Base-by-base conservation (phyloP, 2,888 invertebrate species). In the Cylindroiulus punctatus region DNA sequence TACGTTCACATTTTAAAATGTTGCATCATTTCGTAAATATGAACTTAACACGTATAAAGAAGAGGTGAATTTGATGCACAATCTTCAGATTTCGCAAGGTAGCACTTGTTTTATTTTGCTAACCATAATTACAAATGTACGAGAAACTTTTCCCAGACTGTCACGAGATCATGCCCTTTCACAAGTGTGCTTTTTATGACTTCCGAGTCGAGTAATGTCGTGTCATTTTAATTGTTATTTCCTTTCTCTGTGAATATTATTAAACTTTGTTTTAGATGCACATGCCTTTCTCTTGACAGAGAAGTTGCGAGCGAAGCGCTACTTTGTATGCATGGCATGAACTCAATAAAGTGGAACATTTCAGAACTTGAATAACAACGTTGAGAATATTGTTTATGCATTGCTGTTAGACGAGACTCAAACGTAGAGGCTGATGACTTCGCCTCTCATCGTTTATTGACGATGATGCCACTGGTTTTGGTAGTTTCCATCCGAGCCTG, bases 161-260 rank as follows among this genome's bases (percentile, higher is more conserved):
- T n/a, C 52, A 65, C n/a, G 7, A 65, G 65, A 17, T 76, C 12
- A 30, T 10, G 22, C 14, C 76, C 8, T 44, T 8, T 44, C 36
- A 30, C 30, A 76, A 26, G 26, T 19, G 8, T 65, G 22, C 12
- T 19, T 30, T 30, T 76, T 76, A 76, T 30, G 76, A 30, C 22
- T 76, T 30, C 76, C 76, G 1, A 26, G 26, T 76, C 30, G 76
- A 14, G 76, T 17, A 26, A 30, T 12, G 76, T 30, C 4, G 26
- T 76, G 26, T 30, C 52, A 76, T 12, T 76, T 76, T 76, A 22
- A 30, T 76, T 65, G 26, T 22, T 76, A 76, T 76, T 76, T 76
- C 14, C 4, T 12, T 30, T 76, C 14, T 76, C 76, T 12, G 30
- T 30, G 76, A 30, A 76, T 26, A 76, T 76, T 76, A 30, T 76